Evolutionary conservation across 1,140 invertebrate species (phyloP), one percentile per base, ranked within the genome.

Genomic region (Magallana angulata): DNA sequence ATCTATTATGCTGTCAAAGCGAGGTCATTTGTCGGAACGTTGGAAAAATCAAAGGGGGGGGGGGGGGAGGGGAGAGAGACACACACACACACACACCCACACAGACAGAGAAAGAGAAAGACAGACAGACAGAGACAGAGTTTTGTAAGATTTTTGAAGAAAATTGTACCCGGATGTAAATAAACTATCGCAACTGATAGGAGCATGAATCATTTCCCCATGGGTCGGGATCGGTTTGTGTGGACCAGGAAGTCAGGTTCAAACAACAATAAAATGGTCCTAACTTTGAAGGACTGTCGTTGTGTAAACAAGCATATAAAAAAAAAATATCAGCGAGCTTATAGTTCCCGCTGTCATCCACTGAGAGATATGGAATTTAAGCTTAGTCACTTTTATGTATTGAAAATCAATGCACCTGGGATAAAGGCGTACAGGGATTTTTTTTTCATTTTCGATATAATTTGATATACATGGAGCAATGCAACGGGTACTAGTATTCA

Each of bases 361-460:
- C 11, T 11, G 18, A 30, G 36, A 76, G 24, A 24, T 30, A 76
- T 11, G 68, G 11, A 30, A 30, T 76, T 76, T 12, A 30, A 76
- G 68, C 24, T 30, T 12, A 30, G 68, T 76, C 18, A 76, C 68
- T 30, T 76, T 76, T 76, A 76, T 76, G 68, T 76, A 76, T 76
- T 30, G 68, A 30, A 76, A 76, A 76, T 76, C 68, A 76, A 76
- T 76, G 68, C 68, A 76, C 68, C 36, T 76, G 11, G 9, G 36
- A 8, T 9, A 30, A 76, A 30, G 68, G 24, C 11, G 24, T 24
- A 76, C 11, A 48, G 36, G 36, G 36, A 48, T 48, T 48, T 48
- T 48, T 71, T 76, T 62, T 76, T 76, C 30, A 12, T 30, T 76
- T 30, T 76, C 18, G 68, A 30, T 18, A 76, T 30, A 30, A 76